phyloP scores from a whole-genome alignment of 1,140 invertebrate genomes.

The Trachelipus rathkii region DNA sequence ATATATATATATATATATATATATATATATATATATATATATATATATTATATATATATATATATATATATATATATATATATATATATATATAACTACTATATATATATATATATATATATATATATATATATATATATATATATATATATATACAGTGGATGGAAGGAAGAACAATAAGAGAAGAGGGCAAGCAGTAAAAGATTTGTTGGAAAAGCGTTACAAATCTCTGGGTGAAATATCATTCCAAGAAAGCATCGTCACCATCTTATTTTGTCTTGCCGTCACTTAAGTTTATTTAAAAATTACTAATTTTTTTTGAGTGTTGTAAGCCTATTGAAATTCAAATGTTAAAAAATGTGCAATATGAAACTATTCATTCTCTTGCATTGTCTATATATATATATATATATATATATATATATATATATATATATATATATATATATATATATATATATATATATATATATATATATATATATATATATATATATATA shows the following conservation, averaged over 20 bases:
- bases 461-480: slow-evolving; percentile 13
- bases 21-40: slow-evolving; percentile 11
- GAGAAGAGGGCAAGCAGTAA: background rate
- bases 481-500: slow-evolving; percentile 5
- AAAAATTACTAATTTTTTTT: too few relatives aligned
- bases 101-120: slow-evolving; percentile 27
- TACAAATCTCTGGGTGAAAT: slow-evolving; percentile 20
- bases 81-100: background rate
- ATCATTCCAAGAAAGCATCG: slow-evolving; percentile 21
- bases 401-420: slow-evolving; percentile 10
- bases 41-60: slow-evolving; percentile 14
- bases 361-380: too few relatives aligned
- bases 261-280: slow-evolving; percentile 7
- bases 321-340: too few relatives aligned
- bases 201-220: slow-evolving; percentile 1
- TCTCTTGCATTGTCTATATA: too few relatives aligned
- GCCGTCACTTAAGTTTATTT: too few relatives aligned
- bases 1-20: slow-evolving; percentile 22
- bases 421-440: slow-evolving; percentile 10
- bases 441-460: slow-evolving; percentile 5
- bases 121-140: slow-evolving; percentile 14
- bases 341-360: too few relatives aligned
- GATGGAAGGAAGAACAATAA: background rate
- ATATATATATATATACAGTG: slow-evolving; percentile 2
- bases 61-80: slow-evolving; percentile 24